Evolutionary conservation across 2,888 invertebrate genomes (phyloP).

Genomic region (Erannis defoliaria): DNA sequence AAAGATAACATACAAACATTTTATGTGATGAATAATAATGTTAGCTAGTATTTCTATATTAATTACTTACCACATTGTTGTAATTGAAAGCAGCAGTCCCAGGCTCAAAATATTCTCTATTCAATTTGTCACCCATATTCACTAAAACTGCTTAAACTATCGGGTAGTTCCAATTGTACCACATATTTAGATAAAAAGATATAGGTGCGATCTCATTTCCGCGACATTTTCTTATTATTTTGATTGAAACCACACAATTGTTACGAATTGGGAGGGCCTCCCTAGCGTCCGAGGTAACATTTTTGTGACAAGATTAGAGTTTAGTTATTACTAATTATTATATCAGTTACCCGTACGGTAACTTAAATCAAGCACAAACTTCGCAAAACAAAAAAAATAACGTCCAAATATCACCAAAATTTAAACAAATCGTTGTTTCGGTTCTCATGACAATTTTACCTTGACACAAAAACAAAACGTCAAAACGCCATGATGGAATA

Average conservation of each 20-base stretch:
- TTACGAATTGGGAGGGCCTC: conserved; percentile 50
- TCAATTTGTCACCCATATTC: conserved; percentile 79
- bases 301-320: conserved; percentile 44
- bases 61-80: conserved; percentile 80
- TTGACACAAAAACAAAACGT: conserved; percentile 65
- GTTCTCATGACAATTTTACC: conserved; percentile 62
- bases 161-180: conserved; percentile 48
- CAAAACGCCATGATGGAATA: conserved; percentile 59
- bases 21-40: no score
- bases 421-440: conserved; percentile 17
- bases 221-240: conserved; percentile 38
- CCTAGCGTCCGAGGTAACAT: conserved; percentile 72
- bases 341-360: not conserved
- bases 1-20: not conserved
- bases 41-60: no score
- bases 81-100: conserved; percentile 80
- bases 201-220: conserved; percentile 50
- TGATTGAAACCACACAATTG: conserved; percentile 52
- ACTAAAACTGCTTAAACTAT: conserved; percentile 55
- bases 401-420: conserved; percentile 22
- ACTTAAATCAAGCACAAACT: not conserved
- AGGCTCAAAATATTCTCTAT: conserved; percentile 77
- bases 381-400: not conserved
- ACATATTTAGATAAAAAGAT: conserved; percentile 46
- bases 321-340: not conserved